Percentiles rank a stretch among this genome's conserved stretches.
These are phyloP conservation scores for Amorpha juglandis DNA, from an alignment of 2,888 invertebrate genomes.

Conservation along the genomic window DNA sequence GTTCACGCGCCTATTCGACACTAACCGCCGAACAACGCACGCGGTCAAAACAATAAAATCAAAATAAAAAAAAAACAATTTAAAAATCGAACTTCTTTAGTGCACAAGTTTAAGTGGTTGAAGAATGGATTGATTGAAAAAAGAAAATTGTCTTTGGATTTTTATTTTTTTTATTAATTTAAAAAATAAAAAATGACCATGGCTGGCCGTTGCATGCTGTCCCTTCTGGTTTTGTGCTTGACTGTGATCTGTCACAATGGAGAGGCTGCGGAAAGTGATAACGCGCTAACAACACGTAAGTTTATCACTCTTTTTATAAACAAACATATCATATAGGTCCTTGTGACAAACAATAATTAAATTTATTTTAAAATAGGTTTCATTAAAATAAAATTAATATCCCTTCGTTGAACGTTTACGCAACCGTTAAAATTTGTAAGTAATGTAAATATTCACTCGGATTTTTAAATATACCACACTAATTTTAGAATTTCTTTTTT, in stretches of 20 bases:
- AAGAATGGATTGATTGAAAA: slow-evolving; percentile 43
- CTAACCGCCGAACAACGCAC: slow-evolving; percentile 65
- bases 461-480: too few relatives aligned
- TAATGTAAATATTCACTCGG: too few relatives aligned
- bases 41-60: slow-evolving; percentile 56
- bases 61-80: slow-evolving; percentile 41
- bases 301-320: slow-evolving; percentile 34
- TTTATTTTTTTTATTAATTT: slow-evolving; percentile 36
- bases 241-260: slow-evolving; percentile 64
- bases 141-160: slow-evolving; percentile 41
- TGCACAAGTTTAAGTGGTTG: slow-evolving; percentile 15
- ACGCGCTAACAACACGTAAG: slow-evolving; percentile 67
- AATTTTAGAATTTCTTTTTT: background rate
- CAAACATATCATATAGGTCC: slow-evolving; percentile 9
- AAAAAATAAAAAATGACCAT: slow-evolving; percentile 54
- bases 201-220: slow-evolving; percentile 63
- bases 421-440: too few relatives aligned
- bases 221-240: slow-evolving; percentile 66
- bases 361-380: too few relatives aligned
- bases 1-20: slow-evolving; percentile 60
- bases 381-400: too few relatives aligned
- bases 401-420: too few relatives aligned
- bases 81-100: slow-evolving; percentile 32
- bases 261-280: slow-evolving; percentile 68
- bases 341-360: slow-evolving; percentile 5